Conservation (phyloP, 2,113 vertebrate genomes). For the Haemorhous mexicanus region DNA sequence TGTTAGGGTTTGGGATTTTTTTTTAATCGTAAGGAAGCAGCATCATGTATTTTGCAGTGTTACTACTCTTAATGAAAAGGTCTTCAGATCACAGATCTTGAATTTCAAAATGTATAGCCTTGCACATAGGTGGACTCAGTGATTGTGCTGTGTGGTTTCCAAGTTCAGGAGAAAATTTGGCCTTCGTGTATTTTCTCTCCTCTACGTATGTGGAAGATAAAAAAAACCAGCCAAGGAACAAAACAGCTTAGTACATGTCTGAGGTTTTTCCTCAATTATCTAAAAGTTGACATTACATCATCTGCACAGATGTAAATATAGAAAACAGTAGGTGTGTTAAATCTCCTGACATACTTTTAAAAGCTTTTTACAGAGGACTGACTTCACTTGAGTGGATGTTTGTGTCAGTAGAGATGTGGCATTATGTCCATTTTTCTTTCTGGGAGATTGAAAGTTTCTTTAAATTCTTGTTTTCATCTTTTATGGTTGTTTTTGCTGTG, state of each 20-base stretch:
- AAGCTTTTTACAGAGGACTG: not conserved
- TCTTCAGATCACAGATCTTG: not conserved
- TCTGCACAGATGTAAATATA: constrained; percentile 32
- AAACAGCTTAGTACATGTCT: not conserved
- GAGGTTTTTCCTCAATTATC: not conserved
- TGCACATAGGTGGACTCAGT: not conserved
- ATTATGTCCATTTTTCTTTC: not conserved
- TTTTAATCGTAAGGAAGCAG: not conserved
- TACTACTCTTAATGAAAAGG: not conserved
- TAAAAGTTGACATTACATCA: constrained; percentile 23
- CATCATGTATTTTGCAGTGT: not conserved
- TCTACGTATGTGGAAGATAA: not conserved
- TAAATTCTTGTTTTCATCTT: not conserved
- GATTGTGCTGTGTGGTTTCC: not conserved
- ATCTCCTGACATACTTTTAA: not conserved
- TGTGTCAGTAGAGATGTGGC: not conserved
- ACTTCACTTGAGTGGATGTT: not conserved
- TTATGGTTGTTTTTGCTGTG: not conserved
- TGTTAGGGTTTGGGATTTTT: not conserved
- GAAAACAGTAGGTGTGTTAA: constrained; percentile 43
- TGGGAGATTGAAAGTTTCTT: not conserved
- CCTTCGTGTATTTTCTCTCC: not conserved
- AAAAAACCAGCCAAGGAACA: not conserved
- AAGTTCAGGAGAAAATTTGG: not conserved
- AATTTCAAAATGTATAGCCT: not conserved